These are phyloP conservation scores for Xylocopa sonorina DNA, from an alignment of 1,140 invertebrate genomes.

Conservation along the genomic window DNA sequence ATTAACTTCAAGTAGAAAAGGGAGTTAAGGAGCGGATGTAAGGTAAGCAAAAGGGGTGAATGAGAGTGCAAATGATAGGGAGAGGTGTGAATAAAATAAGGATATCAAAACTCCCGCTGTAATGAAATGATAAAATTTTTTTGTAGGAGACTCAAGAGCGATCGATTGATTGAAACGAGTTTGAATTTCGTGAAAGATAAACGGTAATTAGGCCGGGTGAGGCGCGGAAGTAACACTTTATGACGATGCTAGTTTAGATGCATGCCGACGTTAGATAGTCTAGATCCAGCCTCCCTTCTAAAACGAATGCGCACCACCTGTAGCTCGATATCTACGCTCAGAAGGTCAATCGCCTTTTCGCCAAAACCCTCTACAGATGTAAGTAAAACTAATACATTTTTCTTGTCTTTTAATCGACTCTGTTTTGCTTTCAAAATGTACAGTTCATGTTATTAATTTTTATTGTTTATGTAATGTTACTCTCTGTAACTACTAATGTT, in stretches of 20 bases:
- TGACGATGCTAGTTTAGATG: background rate
- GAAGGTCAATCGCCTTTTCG: constrained; percentile 21
- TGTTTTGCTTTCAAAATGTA: too few relatives aligned
- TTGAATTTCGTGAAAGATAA: background rate
- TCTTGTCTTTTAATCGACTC: background rate
- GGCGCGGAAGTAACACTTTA: background rate
- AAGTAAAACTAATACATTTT: background rate
- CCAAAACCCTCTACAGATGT: constrained; percentile 18
- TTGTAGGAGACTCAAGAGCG: background rate
- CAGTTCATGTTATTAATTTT: too few relatives aligned
- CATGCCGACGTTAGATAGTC: constrained; percentile 22
- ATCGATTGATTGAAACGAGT: background rate
- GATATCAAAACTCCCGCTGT: background rate
- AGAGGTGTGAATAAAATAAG: background rate
- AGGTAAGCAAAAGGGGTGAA: background rate
- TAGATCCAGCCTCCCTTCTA: constrained; percentile 17
- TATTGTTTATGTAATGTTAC: too few relatives aligned
- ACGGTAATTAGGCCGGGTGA: too few relatives aligned
- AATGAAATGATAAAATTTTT: background rate
- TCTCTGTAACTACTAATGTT: too few relatives aligned
- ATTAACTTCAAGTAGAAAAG: background rate
- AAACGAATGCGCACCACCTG: constrained; percentile 47
- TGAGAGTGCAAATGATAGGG: background rate
- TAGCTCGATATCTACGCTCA: constrained; percentile 35
- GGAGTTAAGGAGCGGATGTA: background rate